Conservation (phyloP, 1,140 invertebrate species). For the Megalonaias nervosa region DNA sequence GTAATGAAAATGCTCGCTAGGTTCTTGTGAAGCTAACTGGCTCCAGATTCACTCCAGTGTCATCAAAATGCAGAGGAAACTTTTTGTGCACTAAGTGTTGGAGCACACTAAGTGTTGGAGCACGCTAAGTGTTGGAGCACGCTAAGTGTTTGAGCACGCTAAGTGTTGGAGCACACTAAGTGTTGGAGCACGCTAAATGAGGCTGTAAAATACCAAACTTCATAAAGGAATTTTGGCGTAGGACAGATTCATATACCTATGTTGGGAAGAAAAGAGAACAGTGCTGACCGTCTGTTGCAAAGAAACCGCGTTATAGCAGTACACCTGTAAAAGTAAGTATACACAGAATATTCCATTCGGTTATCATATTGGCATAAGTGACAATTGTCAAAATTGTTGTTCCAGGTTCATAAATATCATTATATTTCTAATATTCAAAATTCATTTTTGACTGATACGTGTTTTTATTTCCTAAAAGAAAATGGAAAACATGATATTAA, state of each 20-base stretch:
- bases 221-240: neutral
- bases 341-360: no score
- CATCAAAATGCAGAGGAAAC: conserved; percentile 1
- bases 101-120: no score
- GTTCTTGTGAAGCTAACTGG: neutral
- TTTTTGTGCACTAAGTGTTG: conserved; percentile 30
- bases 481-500: no score
- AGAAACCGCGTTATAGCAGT: conserved; percentile 10
- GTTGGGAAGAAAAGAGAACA: neutral
- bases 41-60: neutral
- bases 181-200: conserved; percentile 15
- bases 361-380: no score
- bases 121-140: no score
- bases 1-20: neutral
- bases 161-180: no score
- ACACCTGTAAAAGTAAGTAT: conserved; percentile 6
- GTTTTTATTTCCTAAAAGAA: no score
- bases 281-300: neutral
- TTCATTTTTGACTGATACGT: no score
- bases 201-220: neutral
- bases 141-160: no score
- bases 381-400: no score
- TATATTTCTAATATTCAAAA: no score
- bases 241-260: neutral
- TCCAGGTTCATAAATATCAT: no score